These are phyloP conservation scores for Salticus scenicus DNA, from an alignment of 2,888 invertebrate species.

Conservation along the genomic window DNA sequence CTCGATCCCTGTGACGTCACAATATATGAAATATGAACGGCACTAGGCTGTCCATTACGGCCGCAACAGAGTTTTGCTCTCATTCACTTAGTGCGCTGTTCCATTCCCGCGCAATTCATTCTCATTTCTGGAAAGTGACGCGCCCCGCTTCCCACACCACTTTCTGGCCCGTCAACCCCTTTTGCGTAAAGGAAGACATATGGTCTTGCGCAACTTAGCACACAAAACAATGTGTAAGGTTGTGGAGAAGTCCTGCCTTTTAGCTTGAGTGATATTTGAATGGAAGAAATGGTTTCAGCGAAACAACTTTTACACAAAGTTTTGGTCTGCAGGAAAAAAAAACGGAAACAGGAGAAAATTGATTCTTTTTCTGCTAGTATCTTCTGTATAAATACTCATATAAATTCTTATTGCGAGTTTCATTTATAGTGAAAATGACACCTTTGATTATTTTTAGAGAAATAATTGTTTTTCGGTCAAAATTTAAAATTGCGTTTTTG, in stretches of 20 bases:
- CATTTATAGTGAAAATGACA: too few species aligned
- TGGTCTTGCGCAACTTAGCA: neutral
- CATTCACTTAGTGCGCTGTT: neutral
- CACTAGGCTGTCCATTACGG: neutral
- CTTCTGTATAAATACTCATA: too few species aligned
- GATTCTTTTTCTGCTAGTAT: neutral
- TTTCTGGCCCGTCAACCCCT: neutral
- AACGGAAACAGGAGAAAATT: neutral
- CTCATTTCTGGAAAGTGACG: slow-evolving; percentile 9
- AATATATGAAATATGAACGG: slow-evolving; percentile 6
- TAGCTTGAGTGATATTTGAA: neutral
- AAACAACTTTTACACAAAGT: neutral
- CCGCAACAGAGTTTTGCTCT: slow-evolving; percentile 10
- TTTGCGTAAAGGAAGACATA: slow-evolving; percentile 6
- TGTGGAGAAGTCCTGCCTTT: neutral
- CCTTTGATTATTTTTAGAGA: too few species aligned
- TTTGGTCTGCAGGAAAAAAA: neutral
- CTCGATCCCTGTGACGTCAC: slow-evolving; percentile 4
- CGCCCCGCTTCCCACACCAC: neutral
- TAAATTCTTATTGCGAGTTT: too few species aligned
- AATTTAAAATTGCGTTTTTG: too few species aligned
- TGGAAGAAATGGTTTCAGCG: neutral
- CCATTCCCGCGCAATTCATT: slow-evolving; percentile 7
- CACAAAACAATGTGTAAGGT: slow-evolving; percentile 1
- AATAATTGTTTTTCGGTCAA: too few species aligned